A percentile compares a stretch with the other conserved stretches of the same genome.
Evolutionary conservation across 2,888 invertebrate genomes (phyloP).

Genomic region (Anticlea derivata): DNA sequence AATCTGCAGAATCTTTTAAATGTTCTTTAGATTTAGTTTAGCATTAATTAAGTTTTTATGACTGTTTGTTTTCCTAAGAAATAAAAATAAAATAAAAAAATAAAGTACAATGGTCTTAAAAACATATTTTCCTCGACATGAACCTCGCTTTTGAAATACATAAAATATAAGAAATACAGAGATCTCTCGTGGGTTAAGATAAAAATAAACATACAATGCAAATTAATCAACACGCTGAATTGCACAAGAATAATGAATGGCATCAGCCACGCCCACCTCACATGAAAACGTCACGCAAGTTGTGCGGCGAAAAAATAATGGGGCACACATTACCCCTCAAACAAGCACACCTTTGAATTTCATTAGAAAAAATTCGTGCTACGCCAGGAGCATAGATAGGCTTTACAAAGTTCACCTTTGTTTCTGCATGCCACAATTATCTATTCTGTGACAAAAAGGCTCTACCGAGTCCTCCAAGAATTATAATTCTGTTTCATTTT

Average conservation of each 20-base stretch:
- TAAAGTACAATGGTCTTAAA: no score
- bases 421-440: background rate
- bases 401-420: slow-evolving; percentile 4
- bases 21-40: no score
- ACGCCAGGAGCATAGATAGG: background rate
- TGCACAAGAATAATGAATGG: slow-evolving; percentile 2
- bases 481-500: slow-evolving; percentile 16
- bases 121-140: no score
- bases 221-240: background rate
- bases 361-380: background rate
- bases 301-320: background rate
- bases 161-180: no score
- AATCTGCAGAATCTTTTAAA: no score
- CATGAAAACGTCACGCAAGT: background rate
- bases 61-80: no score
- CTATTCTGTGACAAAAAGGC: slow-evolving; percentile 9
- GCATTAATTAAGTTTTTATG: no score
- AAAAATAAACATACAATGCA: no score
- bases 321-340: slow-evolving; percentile 1
- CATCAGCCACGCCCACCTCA: slow-evolving; percentile 9
- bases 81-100: no score
- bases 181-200: no score
- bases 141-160: no score
- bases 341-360: slow-evolving; percentile 1
- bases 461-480: slow-evolving; percentile 2